Percentiles rank a stretch among this genome's conserved stretches.
Conservation (phyloP, 2,797 vertebrate genomes). For the Serranus cabrilla region DNA sequence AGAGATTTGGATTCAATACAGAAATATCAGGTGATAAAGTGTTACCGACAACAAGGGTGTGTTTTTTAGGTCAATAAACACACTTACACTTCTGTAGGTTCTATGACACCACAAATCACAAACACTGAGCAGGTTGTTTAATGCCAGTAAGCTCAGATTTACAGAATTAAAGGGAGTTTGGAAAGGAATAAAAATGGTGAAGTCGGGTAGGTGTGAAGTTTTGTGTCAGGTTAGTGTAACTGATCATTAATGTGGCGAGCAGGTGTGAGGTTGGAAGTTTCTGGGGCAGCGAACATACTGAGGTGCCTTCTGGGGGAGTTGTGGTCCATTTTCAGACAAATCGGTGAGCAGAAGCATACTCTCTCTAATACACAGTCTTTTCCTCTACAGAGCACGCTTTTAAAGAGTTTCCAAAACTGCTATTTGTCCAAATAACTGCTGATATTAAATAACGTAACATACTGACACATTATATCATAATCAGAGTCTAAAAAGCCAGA, state of each 20-base stretch:
- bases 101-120: background rate
- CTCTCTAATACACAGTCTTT: conserved; percentile 7
- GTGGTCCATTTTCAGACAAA: conserved; percentile 53
- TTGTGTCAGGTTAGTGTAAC: conserved; percentile 25
- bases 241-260: conserved; percentile 49
- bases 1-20: background rate
- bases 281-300: conserved; percentile 43
- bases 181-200: background rate
- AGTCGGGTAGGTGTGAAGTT: background rate
- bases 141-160: background rate
- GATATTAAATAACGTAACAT: too few relatives aligned
- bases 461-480: background rate
- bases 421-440: too few relatives aligned
- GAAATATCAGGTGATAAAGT: background rate
- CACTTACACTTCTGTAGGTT: background rate
- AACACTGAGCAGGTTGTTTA: background rate
- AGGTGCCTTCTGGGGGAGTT: conserved; percentile 45
- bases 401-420: background rate
- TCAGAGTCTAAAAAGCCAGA: too few relatives aligned
- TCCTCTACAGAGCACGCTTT: conserved; percentile 1
- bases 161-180: background rate
- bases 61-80: background rate
- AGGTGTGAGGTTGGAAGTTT: conserved; percentile 64
- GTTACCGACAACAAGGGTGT: background rate
- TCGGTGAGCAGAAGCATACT: conserved; percentile 15